A percentile compares a stretch with the other conserved stretches of the same genome.
These are phyloP conservation scores for Octonoba sinensis DNA, from an alignment of 2,888 invertebrate genomes.

Conservation along the genomic window DNA sequence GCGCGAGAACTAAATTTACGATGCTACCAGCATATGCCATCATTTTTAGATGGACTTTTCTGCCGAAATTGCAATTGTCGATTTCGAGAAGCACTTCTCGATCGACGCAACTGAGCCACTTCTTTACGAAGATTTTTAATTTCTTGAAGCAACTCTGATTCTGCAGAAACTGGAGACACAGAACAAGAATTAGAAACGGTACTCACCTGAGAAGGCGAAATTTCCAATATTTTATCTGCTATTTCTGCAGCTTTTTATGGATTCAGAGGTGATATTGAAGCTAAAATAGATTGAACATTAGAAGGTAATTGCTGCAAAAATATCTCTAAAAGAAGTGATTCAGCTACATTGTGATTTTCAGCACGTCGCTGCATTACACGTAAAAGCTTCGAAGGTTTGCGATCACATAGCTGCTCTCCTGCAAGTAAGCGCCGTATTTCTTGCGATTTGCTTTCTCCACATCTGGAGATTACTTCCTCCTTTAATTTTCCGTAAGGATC, in stretches of 20 bases:
- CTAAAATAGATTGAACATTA: slow-evolving; percentile 1
- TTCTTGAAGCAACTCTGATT: neutral
- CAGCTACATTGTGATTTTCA: neutral
- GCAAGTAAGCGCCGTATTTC: slow-evolving; percentile 6
- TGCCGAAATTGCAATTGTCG: neutral
- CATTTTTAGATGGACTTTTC: neutral
- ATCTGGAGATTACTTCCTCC: neutral
- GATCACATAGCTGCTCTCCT: neutral
- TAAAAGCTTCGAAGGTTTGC: neutral
- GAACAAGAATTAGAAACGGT: neutral
- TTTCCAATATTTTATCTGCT: slow-evolving; percentile 18
- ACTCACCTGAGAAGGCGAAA: slow-evolving; percentile 1
- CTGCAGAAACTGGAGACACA: neutral
- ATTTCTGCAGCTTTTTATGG: slow-evolving; percentile 19
- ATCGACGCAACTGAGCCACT: neutral
- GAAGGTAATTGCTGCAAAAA: slow-evolving; percentile 19
- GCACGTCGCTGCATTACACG: neutral
- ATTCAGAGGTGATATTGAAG: neutral
- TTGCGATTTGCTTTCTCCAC: neutral
- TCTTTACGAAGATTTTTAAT: neutral
- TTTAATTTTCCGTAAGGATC: too few species aligned
- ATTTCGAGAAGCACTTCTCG: neutral
- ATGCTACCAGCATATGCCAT: slow-evolving; percentile 46
- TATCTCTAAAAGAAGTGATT: slow-evolving; percentile 14
- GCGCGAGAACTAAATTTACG: slow-evolving; percentile 44